Conservation (phyloP, 2,797 vertebrate genomes). For the Micromesistius poutassou region DNA sequence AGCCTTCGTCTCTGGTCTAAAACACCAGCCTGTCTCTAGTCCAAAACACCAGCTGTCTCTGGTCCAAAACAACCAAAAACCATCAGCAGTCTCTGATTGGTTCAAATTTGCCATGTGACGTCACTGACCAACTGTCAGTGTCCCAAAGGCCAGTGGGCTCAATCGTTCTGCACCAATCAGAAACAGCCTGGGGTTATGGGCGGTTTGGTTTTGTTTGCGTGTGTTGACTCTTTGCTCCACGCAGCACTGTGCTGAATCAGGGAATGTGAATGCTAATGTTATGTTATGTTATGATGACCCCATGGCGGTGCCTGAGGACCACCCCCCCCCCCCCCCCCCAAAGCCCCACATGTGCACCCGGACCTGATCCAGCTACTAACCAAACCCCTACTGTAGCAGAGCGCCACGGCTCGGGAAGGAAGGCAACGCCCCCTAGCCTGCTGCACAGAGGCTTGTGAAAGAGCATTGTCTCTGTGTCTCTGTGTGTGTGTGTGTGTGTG, state of each 20-base stretch:
- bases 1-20: background rate
- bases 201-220: background rate
- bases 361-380: slow-evolving; percentile 65
- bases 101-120: background rate
- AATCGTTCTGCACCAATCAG: background rate
- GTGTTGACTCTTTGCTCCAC: slow-evolving; percentile 5
- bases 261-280: slow-evolving; percentile 48
- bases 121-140: background rate
- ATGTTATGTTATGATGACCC: slow-evolving; percentile 24
- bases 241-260: slow-evolving; percentile 52
- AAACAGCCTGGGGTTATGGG: background rate
- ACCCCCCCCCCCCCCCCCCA: too few relatives aligned
- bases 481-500: background rate
- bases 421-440: slow-evolving; percentile 60
- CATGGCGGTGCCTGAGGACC: slow-evolving; percentile 59
- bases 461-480: background rate
- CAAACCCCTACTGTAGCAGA: slow-evolving; percentile 56
- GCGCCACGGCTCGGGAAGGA: slow-evolving; percentile 61
- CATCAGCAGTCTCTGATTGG: background rate
- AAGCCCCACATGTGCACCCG: slow-evolving; percentile 46
- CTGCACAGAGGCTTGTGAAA: background rate
- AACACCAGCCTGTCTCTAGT: background rate
- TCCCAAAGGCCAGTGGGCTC: background rate
- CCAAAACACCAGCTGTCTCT: background rate
- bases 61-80: background rate